A percentile compares a stretch with the other conserved stretches of the same genome.
These are phyloP conservation scores for Leuciscus waleckii DNA, from an alignment of 2,797 vertebrate species.

Conservation along the genomic window DNA sequence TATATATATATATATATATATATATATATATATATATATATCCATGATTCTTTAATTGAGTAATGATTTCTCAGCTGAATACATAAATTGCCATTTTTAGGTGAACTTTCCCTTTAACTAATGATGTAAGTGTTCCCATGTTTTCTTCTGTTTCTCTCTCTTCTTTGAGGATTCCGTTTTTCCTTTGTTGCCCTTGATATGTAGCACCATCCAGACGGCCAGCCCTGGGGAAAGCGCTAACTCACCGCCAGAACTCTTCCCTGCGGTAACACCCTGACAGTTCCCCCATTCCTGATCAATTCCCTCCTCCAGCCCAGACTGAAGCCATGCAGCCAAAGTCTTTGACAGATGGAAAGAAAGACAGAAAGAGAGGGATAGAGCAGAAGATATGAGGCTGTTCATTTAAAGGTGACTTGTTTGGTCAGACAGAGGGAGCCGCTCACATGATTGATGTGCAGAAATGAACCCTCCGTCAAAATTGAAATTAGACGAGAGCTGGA, in stretches of 20 bases:
- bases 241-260: conserved; percentile 30
- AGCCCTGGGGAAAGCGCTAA: conserved; percentile 26
- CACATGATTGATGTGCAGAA: conserved; percentile 54
- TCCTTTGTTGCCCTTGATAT: conserved; percentile 44
- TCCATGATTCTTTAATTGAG: neutral
- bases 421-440: conserved; percentile 33
- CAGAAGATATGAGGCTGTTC: conserved; percentile 43
- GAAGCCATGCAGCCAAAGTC: conserved; percentile 22
- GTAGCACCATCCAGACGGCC: conserved; percentile 4
- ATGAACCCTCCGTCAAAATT: conserved; percentile 42
- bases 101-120: neutral
- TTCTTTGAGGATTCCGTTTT: conserved; percentile 10
- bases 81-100: neutral
- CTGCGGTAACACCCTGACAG: conserved; percentile 35
- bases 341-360: conserved; percentile 27
- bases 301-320: conserved; percentile 27
- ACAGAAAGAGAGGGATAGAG: conserved; percentile 7
- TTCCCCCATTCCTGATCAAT: conserved; percentile 39
- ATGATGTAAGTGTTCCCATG: neutral
- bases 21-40: too few relatives aligned
- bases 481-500: conserved; percentile 39
- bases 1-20: too few relatives aligned
- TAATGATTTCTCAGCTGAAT: neutral
- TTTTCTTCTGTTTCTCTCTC: neutral
- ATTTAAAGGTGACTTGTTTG: conserved; percentile 43